These are phyloP conservation scores for Corythornis vintsioides DNA, from an alignment of 2,113 vertebrate genomes.

Conservation along the genomic window DNA sequence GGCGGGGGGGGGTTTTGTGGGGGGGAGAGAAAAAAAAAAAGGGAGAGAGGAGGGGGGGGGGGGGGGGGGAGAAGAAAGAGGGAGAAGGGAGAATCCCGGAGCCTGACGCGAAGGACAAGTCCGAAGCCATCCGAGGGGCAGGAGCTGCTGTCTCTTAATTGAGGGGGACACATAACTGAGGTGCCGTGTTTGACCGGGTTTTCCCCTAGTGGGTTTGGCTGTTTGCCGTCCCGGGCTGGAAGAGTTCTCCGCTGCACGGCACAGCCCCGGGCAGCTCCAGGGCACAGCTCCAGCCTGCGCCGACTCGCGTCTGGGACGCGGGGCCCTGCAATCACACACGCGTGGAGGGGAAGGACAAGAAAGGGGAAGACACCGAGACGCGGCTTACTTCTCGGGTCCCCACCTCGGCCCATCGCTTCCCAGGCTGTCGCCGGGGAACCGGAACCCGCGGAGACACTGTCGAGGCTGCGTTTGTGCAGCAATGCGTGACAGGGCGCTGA, in stretches of 20 bases:
- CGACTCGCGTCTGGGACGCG: too few species aligned
- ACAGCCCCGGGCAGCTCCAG: background rate
- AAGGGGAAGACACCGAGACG: background rate
- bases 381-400: background rate
- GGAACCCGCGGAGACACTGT: background rate
- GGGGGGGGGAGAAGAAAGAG: background rate
- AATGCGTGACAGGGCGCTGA: background rate
- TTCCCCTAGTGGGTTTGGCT: background rate
- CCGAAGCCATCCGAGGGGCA: background rate
- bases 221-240: background rate
- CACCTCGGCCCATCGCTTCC: background rate
- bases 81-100: background rate
- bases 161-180: background rate
- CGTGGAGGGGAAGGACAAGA: background rate
- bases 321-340: background rate
- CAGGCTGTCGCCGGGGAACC: background rate
- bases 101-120: background rate
- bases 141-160: background rate
- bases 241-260: accelerated
- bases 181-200: background rate
- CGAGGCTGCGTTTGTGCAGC: background rate
- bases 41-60: background rate
- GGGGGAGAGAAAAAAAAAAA: too few species aligned
- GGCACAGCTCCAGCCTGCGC: accelerated
- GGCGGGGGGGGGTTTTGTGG: too few species aligned